Evolutionary conservation across 2,888 invertebrate genomes (phyloP), one percentile per base, ranked within the genome.

Genomic region (Barypeithes pellucidus): DNA sequence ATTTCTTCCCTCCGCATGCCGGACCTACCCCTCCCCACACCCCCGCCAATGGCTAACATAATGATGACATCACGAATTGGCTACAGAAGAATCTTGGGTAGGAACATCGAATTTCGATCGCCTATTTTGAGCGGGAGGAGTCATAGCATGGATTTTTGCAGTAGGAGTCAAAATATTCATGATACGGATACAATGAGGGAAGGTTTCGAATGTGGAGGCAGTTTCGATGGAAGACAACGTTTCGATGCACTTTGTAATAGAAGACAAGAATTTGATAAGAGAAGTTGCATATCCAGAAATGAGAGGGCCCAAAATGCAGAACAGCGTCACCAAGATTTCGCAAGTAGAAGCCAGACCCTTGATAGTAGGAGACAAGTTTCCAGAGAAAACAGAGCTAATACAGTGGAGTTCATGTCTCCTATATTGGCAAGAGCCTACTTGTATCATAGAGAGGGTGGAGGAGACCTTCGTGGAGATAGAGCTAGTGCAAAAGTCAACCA

Each of bases 41-140:
- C 86, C 20, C 86, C 86, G 33, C 86, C 86, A 16, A 86, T 86
- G 86, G 84, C 84, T 36, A 85, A 86, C 72, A 83, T 86, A 61
- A 83, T 84, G 80, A 80, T 83, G 81, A 84, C 84, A 12, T 85
- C 85, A 50, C 80, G 84, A 24, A 83, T 85, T 61, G 82, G 83
- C 3, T 83, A 84, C 74, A 79, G 85, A 14, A 77, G 84, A 41
- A 81, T 85, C 43, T 67, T 83, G 14, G 76, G 79, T 18, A 72
- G 79, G 5, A 50, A 47, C 8, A 73, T 29, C 29, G 81, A 81
- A 62, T 77, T 73, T 72, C 39, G 80, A 39, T 80, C 81, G 18
- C 80, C 81, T 12, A 76, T 80, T 57, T 72, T 81, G 33, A 75
- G 78, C 0, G 24, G 77, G 8, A 75, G 80, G 12, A 75, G 75